Conservation (phyloP, 2,797 vertebrate species). For the Choloepus didactylus region DNA sequence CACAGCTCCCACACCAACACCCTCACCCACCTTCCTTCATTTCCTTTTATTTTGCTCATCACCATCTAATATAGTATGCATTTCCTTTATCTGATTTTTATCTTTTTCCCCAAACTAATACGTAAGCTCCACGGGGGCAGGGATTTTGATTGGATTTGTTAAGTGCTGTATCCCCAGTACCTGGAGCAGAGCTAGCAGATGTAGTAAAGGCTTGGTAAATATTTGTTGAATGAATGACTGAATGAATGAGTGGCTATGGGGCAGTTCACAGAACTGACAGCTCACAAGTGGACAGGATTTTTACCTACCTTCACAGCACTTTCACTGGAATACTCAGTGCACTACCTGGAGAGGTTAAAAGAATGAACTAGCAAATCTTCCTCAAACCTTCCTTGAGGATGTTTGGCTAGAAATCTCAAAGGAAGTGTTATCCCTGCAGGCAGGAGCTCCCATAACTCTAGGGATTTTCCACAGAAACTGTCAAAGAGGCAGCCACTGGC, state of each 20-base stretch:
- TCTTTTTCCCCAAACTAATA: not conserved
- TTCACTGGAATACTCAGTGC: not conserved
- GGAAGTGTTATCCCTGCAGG: not conserved
- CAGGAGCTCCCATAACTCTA: not conserved
- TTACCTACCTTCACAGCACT: not conserved
- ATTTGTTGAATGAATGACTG: not conserved
- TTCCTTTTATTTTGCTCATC: not conserved
- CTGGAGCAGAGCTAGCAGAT: not conserved
- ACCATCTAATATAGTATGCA: not conserved
- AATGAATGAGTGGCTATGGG: not conserved
- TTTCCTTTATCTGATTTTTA: constrained; percentile 43
- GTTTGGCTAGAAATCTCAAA: not conserved
- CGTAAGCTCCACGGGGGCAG: not conserved
- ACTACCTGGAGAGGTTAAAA: not conserved
- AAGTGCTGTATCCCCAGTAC: not conserved
- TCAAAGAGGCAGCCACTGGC: not conserved
- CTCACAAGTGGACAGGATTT: not conserved
- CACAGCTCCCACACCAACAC: not conserved
- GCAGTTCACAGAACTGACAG: not conserved
- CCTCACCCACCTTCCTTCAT: not conserved
- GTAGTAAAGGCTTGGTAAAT: not conserved
- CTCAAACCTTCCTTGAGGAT: not conserved
- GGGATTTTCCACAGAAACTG: not conserved
- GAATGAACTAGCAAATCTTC: not conserved
- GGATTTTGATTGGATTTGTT: not conserved